phyloP scores from a whole-genome alignment of 64 coral and sea anemone genomes.

The Porites australiensis region DNA sequence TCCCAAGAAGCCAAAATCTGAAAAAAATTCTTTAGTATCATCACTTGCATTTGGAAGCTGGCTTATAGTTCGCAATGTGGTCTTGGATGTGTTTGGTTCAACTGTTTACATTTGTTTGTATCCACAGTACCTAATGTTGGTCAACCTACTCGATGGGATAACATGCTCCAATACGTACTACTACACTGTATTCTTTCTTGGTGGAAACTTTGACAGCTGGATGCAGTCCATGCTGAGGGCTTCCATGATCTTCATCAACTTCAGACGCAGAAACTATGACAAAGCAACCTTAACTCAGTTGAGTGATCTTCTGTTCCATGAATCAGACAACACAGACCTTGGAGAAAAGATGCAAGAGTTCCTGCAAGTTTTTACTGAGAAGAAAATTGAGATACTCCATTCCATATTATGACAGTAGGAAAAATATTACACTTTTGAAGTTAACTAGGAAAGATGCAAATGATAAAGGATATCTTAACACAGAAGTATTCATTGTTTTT shows the following conservation, averaged over 20 bases:
- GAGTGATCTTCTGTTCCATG: conserved; percentile 58
- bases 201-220: conserved; percentile 33
- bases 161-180: conserved; percentile 8
- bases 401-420: conserved; percentile 62
- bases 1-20: neutral
- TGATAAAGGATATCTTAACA: neutral
- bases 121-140: conserved; percentile 13
- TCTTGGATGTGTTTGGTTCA: conserved; percentile 41
- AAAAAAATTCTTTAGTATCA: conserved; percentile 48
- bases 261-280: conserved; percentile 64
- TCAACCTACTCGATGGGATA: neutral
- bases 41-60: conserved; percentile 54
- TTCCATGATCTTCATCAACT: conserved; percentile 58
- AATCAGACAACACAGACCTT: conserved; percentile 1
- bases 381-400: conserved; percentile 26
- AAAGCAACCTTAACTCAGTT: conserved; percentile 65
- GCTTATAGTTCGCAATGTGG: conserved; percentile 20
- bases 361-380: no score
- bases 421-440: neutral
- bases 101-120: no score
- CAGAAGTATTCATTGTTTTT: neutral
- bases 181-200: conserved; percentile 36
- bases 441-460: neutral
- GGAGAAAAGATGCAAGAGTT: no score
- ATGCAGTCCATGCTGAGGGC: conserved; percentile 37